phyloP scores from a whole-genome alignment of 2,888 invertebrate genomes.

The Myathropa florea region DNA sequence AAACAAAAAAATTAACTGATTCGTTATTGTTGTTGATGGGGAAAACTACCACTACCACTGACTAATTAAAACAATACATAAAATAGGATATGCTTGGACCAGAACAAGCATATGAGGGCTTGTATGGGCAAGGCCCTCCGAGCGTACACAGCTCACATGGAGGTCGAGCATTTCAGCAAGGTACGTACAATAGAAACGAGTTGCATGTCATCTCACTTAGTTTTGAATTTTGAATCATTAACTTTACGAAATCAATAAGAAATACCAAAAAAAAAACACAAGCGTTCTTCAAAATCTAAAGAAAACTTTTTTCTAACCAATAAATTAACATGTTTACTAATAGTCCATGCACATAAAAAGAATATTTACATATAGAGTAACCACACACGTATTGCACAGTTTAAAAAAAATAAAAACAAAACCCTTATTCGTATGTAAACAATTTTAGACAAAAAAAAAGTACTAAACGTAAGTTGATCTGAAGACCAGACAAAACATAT shows the following conservation, averaged over 20 bases:
- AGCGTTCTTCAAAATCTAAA: conserved; percentile 1
- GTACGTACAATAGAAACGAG: conserved; percentile 82
- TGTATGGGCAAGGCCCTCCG: conserved; percentile 95
- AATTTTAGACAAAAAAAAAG: conserved; percentile 41
- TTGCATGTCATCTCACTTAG: conserved; percentile 70
- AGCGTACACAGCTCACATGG: conserved; percentile 91
- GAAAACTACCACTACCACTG: conserved; percentile 56
- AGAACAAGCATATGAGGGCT: conserved; percentile 95
- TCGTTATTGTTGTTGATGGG: conserved; percentile 64
- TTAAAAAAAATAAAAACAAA: conserved; percentile 4
- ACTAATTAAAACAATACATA: conserved; percentile 70
- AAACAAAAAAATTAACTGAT: conserved; percentile 47
- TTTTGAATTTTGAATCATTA: conserved; percentile 61
- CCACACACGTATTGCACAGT: conserved; percentile 56
- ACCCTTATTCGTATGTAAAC: conserved; percentile 2
- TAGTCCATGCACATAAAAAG: conserved; percentile 60
- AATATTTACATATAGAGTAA: conserved; percentile 17
- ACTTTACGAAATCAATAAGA: conserved; percentile 32
- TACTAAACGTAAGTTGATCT: conserved; percentile 59
- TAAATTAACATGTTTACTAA: conserved; percentile 51
- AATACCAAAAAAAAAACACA: conserved; percentile 17
- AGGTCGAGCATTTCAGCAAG: conserved; percentile 91
- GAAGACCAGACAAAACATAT: conserved; percentile 4
- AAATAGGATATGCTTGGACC: conserved; percentile 86
- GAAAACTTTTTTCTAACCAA: conserved; percentile 23